Percentiles rank a stretch among this genome's conserved stretches.
phyloP scores from a whole-genome alignment of 2,113 vertebrate genomes.

The Patagioenas fasciata region DNA sequence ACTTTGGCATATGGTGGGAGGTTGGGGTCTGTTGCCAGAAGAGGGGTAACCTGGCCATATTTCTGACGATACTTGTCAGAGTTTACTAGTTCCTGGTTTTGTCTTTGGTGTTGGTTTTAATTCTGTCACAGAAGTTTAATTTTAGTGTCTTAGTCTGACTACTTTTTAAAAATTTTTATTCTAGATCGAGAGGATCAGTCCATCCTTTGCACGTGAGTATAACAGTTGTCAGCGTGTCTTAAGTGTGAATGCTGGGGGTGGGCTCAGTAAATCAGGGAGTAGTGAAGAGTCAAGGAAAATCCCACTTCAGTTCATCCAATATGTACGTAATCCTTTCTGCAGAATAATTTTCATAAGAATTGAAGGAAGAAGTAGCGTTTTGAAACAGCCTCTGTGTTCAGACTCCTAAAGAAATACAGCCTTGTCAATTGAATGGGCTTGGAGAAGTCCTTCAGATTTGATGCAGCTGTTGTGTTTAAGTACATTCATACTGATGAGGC shows the following conservation, averaged over 20 bases:
- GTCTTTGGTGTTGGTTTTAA: not conserved
- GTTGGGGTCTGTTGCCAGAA: not conserved
- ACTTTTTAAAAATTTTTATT: not conserved
- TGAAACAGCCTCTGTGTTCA: not conserved
- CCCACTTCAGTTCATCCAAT: not conserved
- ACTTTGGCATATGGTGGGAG: not conserved
- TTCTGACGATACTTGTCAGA: not conserved
- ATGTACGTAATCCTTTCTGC: not conserved
- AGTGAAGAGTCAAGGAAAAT: not conserved
- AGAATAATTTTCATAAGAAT: not conserved
- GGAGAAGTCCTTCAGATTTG: not conserved
- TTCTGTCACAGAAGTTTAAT: not conserved
- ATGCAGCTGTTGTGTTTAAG: not conserved
- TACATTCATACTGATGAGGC: not conserved
- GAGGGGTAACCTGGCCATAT: not conserved
- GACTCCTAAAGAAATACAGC: not conserved
- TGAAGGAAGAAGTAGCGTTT: not conserved
- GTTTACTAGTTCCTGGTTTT: not conserved
- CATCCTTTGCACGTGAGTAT: conserved; percentile 98
- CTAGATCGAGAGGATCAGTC: conserved; percentile 98
- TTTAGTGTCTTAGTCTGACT: not conserved
- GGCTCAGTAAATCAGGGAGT: not conserved
- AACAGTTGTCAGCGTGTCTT: not conserved
- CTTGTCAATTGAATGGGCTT: not conserved
- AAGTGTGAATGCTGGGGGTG: not conserved